Conservation (phyloP, 2,888 invertebrate species). For the Hetaerina titia region DNA sequence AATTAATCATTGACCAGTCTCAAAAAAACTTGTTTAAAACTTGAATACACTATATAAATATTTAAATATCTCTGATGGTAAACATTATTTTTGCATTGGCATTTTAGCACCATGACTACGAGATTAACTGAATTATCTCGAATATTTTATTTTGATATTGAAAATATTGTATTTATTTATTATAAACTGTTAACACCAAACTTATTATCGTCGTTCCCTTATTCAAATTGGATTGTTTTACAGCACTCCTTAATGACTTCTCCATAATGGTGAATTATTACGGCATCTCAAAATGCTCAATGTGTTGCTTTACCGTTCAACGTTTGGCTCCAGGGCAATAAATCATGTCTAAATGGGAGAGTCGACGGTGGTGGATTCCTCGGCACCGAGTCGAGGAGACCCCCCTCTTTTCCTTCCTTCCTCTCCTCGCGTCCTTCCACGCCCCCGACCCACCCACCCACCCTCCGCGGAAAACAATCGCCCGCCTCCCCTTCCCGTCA, state of each 20-base stretch:
- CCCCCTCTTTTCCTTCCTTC: too few relatives aligned
- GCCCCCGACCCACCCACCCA: background rate
- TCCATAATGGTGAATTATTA: background rate
- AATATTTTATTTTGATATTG: background rate
- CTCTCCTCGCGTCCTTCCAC: too few relatives aligned
- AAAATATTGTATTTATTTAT: background rate
- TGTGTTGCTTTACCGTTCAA: background rate
- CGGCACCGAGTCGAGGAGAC: background rate
- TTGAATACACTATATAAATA: too few relatives aligned
- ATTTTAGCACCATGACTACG: background rate
- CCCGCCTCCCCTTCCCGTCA: background rate
- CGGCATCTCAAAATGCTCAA: background rate
- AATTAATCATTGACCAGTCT: too few relatives aligned
- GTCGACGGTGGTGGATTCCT: background rate
- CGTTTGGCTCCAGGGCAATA: background rate
- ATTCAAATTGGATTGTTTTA: background rate
- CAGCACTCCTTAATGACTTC: background rate
- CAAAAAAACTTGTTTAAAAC: too few relatives aligned
- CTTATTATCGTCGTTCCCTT: background rate
- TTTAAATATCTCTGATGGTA: too few relatives aligned
- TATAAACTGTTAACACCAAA: too few relatives aligned
- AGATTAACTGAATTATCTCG: background rate
- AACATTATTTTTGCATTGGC: background rate
- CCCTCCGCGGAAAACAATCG: background rate
- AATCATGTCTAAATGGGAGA: background rate